Conservation (phyloP, 2,113 vertebrate genomes). For the Fulmarus glacialis region DNA sequence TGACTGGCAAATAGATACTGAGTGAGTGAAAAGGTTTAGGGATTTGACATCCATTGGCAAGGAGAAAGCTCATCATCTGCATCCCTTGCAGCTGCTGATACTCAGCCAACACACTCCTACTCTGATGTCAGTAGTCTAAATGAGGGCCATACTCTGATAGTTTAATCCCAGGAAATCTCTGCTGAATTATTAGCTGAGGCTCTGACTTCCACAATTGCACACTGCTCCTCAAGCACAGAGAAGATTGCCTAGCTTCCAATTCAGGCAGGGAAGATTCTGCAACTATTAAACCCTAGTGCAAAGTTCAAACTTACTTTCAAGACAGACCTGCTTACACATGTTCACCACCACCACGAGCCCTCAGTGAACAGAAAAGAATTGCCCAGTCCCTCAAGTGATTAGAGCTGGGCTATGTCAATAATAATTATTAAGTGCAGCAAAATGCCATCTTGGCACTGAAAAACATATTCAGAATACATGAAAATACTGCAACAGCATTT, state of each 20-base stretch:
- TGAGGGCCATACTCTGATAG: background rate
- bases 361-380: background rate
- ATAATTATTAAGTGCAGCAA: background rate
- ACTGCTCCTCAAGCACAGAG: background rate
- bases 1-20: background rate
- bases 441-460: background rate
- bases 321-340: background rate
- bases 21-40: background rate
- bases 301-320: background rate
- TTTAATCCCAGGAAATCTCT: constrained; percentile 61
- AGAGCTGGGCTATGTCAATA: background rate
- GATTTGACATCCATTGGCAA: background rate
- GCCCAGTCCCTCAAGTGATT: background rate
- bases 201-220: background rate
- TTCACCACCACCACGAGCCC: background rate
- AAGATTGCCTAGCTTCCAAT: background rate
- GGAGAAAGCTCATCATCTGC: constrained; percentile 4
- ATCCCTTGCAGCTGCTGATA: constrained; percentile 10
- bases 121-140: constrained; percentile 39
- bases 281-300: background rate
- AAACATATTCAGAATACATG: background rate
- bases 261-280: background rate
- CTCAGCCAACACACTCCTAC: background rate
- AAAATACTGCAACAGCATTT: background rate
- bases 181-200: background rate